Base-by-base conservation (phyloP, 1,140 invertebrate genomes). In the Bombus waltoni region DNA sequence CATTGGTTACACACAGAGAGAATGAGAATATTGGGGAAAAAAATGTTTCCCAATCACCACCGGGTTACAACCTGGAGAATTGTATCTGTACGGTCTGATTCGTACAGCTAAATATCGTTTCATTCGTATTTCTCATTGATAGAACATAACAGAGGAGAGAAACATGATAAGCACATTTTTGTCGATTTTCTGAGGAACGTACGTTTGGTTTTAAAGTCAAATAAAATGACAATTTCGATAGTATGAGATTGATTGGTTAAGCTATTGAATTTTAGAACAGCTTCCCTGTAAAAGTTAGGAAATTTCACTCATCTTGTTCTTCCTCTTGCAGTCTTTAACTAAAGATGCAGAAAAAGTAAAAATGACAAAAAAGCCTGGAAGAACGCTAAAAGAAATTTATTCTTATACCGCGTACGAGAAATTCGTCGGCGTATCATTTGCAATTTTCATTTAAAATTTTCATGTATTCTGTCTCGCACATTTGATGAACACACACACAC, bases 381-480 rank as follows among this genome's bases (percentile, higher is more conserved):
- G 38, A 40, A 22, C 4, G 40, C 13, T 66, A 22, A 66, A 83
- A 57, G 72, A 68, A 76, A 62, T 40, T 74, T 82, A 74, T 82
- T 35, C 70, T 32, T 11, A 32, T n/a, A 25, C 53, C 0, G 18
- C 62, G 44, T 38, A 10, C 59, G 18, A 53, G 47, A 66, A 68
- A 40, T 65, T 68, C 4, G 32, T 1, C 66, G 35, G n/a, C 28
- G 44, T 53, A 47, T 70, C 53, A 22, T 47, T 80, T 57, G 65
- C 66, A 44, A 80, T 84, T 62, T 80, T 53, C 76, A 79, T 84
- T 71, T 66, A 62, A 72, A 84, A 83, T 22, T 84, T 79, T 65
- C 11, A 38, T n/a, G 76, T 42, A 35, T 83, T 83, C n/a, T 70
- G 18, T 71, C 47, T 1, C 25, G n/a, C 28, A 38, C 35, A 38